Conservation (phyloP, 1,140 invertebrate genomes). For the Bradysia coprophila region DNA sequence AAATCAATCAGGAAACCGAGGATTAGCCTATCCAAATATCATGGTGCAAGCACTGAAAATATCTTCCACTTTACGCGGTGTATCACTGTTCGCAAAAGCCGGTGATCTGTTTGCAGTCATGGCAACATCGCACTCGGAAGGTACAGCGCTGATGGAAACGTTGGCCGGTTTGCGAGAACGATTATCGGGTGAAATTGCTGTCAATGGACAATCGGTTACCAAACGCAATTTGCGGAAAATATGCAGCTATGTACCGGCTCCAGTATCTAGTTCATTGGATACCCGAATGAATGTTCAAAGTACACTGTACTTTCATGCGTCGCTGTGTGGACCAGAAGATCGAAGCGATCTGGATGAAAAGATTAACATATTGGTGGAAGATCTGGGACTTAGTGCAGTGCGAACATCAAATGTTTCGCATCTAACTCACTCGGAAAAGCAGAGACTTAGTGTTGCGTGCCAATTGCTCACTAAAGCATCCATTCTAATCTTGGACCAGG, state of each 20-base stretch:
- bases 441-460: constrained; percentile 71
- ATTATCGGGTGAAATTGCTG: constrained; percentile 56
- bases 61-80: constrained; percentile 35
- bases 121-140: constrained; percentile 64
- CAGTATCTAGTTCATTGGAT: constrained; percentile 25
- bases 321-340: constrained; percentile 39
- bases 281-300: constrained; percentile 65
- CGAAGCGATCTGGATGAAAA: constrained; percentile 44
- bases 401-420: constrained; percentile 54
- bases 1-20: constrained; percentile 21
- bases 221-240: constrained; percentile 41
- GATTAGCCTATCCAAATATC: constrained; percentile 37
- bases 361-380: constrained; percentile 74
- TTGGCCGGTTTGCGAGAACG: constrained; percentile 51
- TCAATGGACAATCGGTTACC: constrained; percentile 70
- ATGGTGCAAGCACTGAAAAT: constrained; percentile 41
- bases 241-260: constrained; percentile 21
- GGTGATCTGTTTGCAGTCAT: constrained; percentile 80
- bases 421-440: constrained; percentile 69
- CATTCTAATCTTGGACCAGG: constrained; percentile 70
- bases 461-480: constrained; percentile 69
- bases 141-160: constrained; percentile 62
- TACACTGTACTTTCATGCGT: constrained; percentile 59
- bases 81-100: constrained; percentile 68
- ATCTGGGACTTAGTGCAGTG: constrained; percentile 73